phyloP scores from a whole-genome alignment of 2,888 invertebrate genomes.

The Griposia aprilina region DNA sequence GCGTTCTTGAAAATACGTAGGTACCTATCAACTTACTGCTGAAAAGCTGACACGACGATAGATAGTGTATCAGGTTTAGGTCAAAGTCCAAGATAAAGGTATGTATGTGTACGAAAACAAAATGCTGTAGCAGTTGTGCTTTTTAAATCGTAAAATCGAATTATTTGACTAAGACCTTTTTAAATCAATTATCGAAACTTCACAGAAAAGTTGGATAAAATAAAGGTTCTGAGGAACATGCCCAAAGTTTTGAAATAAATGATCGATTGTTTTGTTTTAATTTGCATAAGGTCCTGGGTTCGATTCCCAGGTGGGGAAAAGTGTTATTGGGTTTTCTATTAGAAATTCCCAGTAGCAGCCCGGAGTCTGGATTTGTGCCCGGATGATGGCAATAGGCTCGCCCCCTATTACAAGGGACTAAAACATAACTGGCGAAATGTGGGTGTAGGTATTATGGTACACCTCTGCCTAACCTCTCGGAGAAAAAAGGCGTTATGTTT shows the following conservation, averaged over 20 bases:
- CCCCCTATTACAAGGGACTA: neutral
- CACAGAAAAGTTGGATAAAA: neutral
- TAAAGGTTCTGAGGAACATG: neutral
- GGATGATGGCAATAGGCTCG: neutral
- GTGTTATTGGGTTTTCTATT: neutral
- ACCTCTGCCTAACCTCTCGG: neutral
- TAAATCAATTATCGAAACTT: neutral
- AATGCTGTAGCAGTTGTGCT: neutral
- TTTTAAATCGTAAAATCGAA: neutral
- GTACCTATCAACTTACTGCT: conserved; percentile 66
- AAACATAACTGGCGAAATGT: neutral
- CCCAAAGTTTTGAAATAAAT: neutral
- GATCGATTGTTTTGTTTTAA: neutral
- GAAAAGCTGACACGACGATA: conserved; percentile 66
- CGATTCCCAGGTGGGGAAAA: neutral
- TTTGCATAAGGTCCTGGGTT: neutral
- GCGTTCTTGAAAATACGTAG: conserved; percentile 38
- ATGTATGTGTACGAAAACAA: neutral
- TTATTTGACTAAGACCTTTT: neutral
- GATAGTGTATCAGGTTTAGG: conserved; percentile 64
- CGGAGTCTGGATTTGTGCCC: neutral
- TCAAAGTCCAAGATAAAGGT: conserved; percentile 59
- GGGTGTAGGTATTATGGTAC: neutral
- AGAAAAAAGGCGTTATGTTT: neutral
- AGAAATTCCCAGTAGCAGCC: neutral